Base-by-base conservation (phyloP, 2,113 vertebrate species). In the Bungarus multicinctus region DNA sequence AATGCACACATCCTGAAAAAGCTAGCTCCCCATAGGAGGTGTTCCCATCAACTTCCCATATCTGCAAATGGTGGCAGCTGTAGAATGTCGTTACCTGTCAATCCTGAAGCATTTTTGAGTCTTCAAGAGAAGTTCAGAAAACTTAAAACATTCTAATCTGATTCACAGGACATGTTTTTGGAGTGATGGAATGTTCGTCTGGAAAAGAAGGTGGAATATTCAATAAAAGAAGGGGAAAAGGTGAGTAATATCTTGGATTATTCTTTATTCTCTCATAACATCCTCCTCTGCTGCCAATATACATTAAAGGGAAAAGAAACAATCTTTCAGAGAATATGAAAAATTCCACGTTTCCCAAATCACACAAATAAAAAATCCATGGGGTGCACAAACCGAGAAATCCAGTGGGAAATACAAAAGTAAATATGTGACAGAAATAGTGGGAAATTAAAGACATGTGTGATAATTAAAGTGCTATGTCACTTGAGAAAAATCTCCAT, bases 401-500 rank as follows among this genome's bases (percentile, higher is more conserved):
- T 74, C 86, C 90, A 90, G 22, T 87, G 85, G 60, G 89, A 89
- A 34, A 53, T 16, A 58, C 39, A 93, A 81, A 87, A 52, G 14
- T 87, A 89, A 27, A 52, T 69, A 58, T 11, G 81, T 47, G 39
- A n/a, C 18, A 60, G 27, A 58, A 81, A 89, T 81, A 57, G 87
- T n/a, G 34, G 90, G 90, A 94, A 93, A 94, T 91, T 45, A 91
- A 93, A 95, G 85, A 53, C 0, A 25, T 47, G 50, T 87, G 10
- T 88, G 81, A 69, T 53, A 92, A 94, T 58, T 87, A 74, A 55
- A 85, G 81, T 4, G 88, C 27, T 58, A 74, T 81, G 34, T 81
- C 18, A 81, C 34, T 43, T 81, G 18, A 81, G 34, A 81, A 81
- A 74, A 81, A 81, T 81, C 74, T 81, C 34, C 18, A 39, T 81